Evolutionary conservation across 2,113 vertebrate species (phyloP).

Genomic region (Beaufortia kweichowensis): DNA sequence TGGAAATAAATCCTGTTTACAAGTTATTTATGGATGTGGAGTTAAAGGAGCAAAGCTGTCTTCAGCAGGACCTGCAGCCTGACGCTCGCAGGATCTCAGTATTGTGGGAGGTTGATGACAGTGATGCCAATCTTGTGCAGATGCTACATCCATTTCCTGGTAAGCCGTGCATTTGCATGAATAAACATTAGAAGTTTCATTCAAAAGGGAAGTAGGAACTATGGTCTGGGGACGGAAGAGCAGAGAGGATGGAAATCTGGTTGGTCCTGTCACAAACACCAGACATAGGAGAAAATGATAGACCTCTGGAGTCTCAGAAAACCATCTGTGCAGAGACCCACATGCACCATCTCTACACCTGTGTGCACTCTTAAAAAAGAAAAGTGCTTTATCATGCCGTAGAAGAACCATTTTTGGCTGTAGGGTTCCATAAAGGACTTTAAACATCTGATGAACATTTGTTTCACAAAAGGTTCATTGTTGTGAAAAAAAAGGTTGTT

Average conservation of each 20-base stretch:
- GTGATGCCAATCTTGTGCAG: conserved; percentile 47
- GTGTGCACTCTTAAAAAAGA: too few relatives aligned
- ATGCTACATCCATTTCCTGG: conserved; percentile 61
- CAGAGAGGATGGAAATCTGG: conserved; percentile 7
- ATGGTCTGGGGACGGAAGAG: neutral
- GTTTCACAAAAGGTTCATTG: too few relatives aligned
- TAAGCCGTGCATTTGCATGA: conserved; percentile 43
- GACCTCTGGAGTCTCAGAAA: conserved; percentile 35
- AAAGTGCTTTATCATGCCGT: too few relatives aligned
- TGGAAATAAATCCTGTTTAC: conserved; percentile 47
- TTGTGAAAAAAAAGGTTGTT: too few relatives aligned
- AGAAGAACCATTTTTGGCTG: too few relatives aligned
- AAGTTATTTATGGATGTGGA: conserved; percentile 48
- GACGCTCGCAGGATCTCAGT: conserved; percentile 12
- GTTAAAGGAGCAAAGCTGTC: conserved; percentile 33
- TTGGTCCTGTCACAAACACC: neutral
- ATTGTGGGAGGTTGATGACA: conserved; percentile 44
- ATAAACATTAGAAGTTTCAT: conserved; percentile 25
- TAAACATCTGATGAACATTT: too few relatives aligned
- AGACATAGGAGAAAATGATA: conserved; percentile 11
- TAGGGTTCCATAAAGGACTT: too few relatives aligned
- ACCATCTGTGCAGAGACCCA: conserved; percentile 44
- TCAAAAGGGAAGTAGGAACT: neutral
- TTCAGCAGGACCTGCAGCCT: conserved; percentile 4
- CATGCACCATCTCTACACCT: conserved; percentile 23